phyloP scores from a whole-genome alignment of 2,888 invertebrate genomes.

The Campoletis raptor region DNA sequence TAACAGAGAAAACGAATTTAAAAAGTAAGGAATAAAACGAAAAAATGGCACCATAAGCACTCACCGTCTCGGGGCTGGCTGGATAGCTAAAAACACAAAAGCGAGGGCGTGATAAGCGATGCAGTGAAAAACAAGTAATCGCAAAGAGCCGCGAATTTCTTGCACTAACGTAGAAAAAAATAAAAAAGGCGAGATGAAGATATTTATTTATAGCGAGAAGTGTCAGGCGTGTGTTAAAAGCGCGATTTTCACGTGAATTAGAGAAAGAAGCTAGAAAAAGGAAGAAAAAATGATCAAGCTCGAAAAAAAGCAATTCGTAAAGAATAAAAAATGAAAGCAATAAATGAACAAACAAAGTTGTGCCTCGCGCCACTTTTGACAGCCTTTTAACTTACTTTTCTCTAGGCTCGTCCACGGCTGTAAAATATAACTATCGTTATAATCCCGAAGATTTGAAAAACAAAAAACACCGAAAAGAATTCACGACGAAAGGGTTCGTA shows the following conservation, averaged over 20 bases:
- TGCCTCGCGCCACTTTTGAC: conserved; percentile 66
- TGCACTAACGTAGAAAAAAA: conserved; percentile 33
- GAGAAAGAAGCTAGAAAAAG: conserved; percentile 31
- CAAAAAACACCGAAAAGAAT: not conserved
- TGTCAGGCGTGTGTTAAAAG: not conserved
- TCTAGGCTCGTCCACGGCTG: conserved; percentile 98
- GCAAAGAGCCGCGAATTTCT: conserved; percentile 15
- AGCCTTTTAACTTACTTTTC: conserved; percentile 92
- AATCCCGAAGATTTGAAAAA: conserved; percentile 45
- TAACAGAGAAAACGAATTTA: no score
- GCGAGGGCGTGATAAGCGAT: conserved; percentile 58
- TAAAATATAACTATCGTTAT: conserved; percentile 85
- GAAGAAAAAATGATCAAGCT: not conserved
- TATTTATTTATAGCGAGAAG: not conserved
- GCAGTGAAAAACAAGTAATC: conserved; percentile 41
- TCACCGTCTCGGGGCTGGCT: conserved; percentile 77
- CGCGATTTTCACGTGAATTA: conserved; percentile 14
- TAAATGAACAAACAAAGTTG: conserved; percentile 45
- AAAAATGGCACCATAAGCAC: conserved; percentile 70
- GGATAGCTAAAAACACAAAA: conserved; percentile 70
- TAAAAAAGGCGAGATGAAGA: not conserved
- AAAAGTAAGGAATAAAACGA: conserved; percentile 2
- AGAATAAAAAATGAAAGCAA: not conserved
- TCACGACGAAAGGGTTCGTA: conserved; percentile 1
- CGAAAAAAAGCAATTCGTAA: not conserved